phyloP scores from a whole-genome alignment of 2,888 invertebrate genomes.

The Schizaphis graminum region DNA sequence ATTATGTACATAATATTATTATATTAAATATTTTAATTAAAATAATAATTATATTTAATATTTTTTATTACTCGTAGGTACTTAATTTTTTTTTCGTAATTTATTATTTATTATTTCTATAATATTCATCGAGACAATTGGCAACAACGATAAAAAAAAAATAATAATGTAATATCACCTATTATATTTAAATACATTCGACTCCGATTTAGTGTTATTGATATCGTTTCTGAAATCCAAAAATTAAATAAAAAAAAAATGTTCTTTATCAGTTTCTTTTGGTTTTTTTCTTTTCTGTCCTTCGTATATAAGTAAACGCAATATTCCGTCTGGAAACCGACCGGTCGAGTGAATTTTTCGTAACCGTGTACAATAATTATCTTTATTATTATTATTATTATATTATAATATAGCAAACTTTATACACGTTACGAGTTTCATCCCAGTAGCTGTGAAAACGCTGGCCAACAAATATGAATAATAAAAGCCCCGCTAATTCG shows the following conservation, averaged over 20 bases:
- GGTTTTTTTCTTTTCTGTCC: background rate
- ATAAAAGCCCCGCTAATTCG: constrained; percentile 72
- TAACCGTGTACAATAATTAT: background rate
- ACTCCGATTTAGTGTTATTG: background rate
- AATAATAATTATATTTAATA: background rate
- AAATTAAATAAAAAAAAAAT: background rate
- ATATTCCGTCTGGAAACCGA: background rate
- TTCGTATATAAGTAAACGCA: background rate
- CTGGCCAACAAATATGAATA: constrained; percentile 53
- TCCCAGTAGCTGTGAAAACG: background rate
- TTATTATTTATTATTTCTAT: too few relatives aligned
- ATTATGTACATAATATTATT: background rate
- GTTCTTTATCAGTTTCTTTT: background rate
- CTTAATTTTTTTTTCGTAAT: background rate
- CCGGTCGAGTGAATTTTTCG: constrained; percentile 22
- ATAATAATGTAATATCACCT: background rate
- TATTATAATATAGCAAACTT: background rate
- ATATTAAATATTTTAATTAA: too few relatives aligned
- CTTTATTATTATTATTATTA: background rate
- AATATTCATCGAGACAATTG: too few relatives aligned
- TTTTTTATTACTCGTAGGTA: background rate
- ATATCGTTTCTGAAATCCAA: background rate
- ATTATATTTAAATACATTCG: background rate
- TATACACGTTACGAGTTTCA: background rate
- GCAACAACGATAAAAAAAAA: background rate